Conservation (phyloP, 2,797 vertebrate genomes). For the Platyrinchus mystaceus region DNA sequence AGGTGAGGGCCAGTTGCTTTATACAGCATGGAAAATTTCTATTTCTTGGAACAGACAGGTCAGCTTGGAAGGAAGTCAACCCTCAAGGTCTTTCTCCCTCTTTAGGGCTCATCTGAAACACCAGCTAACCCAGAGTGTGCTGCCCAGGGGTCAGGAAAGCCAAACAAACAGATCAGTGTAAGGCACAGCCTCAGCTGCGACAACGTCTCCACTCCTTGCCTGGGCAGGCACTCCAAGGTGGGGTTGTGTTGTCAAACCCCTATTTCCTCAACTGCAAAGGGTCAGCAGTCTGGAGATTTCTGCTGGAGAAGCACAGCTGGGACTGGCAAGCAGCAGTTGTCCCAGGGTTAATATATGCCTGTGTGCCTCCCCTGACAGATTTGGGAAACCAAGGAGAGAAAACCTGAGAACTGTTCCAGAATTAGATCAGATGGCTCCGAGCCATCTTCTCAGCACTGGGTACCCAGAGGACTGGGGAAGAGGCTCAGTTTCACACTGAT, state of each 20-base stretch:
- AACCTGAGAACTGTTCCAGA: slow-evolving; percentile 11
- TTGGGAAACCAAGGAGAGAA: slow-evolving; percentile 12
- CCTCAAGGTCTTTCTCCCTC: slow-evolving; percentile 38
- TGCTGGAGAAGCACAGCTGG: slow-evolving; percentile 39
- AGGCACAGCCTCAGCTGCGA: not conserved
- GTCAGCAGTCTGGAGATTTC: slow-evolving; percentile 28
- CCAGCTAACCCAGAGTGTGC: not conserved
- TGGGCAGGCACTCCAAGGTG: not conserved
- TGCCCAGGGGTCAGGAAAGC: not conserved
- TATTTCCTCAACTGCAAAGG: slow-evolving; percentile 27
- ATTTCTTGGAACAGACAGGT: slow-evolving; percentile 42
- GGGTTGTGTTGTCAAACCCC: not conserved
- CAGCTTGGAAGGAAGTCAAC: slow-evolving; percentile 44
- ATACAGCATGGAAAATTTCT: slow-evolving; percentile 52
- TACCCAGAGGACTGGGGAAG: not conserved
- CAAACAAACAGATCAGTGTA: slow-evolving; percentile 13
- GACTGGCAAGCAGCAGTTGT: slow-evolving; percentile 32
- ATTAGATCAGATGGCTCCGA: not conserved
- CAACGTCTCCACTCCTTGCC: not conserved
- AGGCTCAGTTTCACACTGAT: not conserved
- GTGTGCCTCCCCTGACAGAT: not conserved
- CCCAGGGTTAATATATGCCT: not conserved
- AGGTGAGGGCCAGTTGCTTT: slow-evolving; percentile 26
- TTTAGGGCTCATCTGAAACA: slow-evolving; percentile 2
- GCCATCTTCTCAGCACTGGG: not conserved